A percentile compares a stretch with the other conserved stretches of the same genome.
These are phyloP conservation scores for Shargacucullia verbasci DNA, from an alignment of 2,888 invertebrate species.

Conservation along the genomic window DNA sequence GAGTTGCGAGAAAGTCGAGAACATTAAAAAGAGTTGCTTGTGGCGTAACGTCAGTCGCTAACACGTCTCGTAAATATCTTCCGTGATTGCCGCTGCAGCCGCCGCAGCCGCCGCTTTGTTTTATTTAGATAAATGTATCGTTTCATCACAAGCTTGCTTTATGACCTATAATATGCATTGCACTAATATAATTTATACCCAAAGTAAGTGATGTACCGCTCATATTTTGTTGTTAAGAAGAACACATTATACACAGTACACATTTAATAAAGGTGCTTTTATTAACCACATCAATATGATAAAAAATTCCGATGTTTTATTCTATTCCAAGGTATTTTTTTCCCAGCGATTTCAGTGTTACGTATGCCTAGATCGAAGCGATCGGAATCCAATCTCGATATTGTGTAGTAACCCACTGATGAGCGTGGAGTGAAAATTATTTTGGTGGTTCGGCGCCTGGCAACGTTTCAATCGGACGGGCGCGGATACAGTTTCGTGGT, in stretches of 20 bases:
- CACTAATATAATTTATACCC: slow-evolving; percentile 59
- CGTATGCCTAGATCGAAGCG: slow-evolving; percentile 21
- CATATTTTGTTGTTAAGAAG: slow-evolving; percentile 12
- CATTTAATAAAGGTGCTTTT: too few relatives aligned
- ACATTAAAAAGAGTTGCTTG: slow-evolving; percentile 59
- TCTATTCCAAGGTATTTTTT: neutral
- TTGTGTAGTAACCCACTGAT: slow-evolving; percentile 66
- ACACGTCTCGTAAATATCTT: slow-evolving; percentile 62
- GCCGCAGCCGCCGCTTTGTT: slow-evolving; percentile 59
- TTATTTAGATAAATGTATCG: slow-evolving; percentile 66
- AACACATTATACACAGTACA: too few relatives aligned
- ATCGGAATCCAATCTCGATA: slow-evolving; percentile 65
- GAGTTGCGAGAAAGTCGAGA: slow-evolving; percentile 57
- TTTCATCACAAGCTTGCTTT: slow-evolving; percentile 57
- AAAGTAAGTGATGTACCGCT: slow-evolving; percentile 45
- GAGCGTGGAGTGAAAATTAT: slow-evolving; percentile 81
- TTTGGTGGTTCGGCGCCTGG: slow-evolving; percentile 82
- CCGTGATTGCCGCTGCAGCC: slow-evolving; percentile 46
- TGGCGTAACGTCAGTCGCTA: slow-evolving; percentile 50
- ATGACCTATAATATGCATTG: slow-evolving; percentile 61
- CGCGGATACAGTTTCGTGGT: slow-evolving; percentile 65
- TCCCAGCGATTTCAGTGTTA: slow-evolving; percentile 6
- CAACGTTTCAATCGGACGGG: slow-evolving; percentile 78
- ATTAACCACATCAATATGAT: too few relatives aligned
- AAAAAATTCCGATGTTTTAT: neutral